phyloP scores from a whole-genome alignment of 2,797 vertebrate genomes.

The Chaenodraco wilsoni region DNA sequence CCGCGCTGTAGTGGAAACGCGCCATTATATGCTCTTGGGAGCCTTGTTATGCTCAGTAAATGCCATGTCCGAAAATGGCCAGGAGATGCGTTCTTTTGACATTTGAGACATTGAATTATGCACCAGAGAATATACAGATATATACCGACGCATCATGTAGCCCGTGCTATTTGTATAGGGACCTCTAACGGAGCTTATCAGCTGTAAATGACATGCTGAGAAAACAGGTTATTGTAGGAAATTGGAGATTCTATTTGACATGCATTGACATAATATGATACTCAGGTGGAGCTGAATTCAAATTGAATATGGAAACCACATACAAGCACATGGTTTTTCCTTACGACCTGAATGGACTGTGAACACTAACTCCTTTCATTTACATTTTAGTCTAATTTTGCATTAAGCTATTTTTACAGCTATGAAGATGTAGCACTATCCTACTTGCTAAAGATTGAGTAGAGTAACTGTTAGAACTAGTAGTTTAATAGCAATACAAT shows the following conservation, averaged over 20 bases:
- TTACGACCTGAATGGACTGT: background rate
- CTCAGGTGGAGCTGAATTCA: slow-evolving; percentile 15
- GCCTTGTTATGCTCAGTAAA: background rate
- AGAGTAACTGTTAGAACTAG: background rate
- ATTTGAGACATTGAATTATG: slow-evolving; percentile 3
- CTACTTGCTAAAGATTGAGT: background rate
- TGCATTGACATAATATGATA: slow-evolving; percentile 20
- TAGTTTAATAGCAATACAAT: background rate
- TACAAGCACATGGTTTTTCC: background rate
- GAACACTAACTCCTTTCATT: slow-evolving; percentile 11
- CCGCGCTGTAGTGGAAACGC: no score
- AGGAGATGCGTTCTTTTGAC: background rate
- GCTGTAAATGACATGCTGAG: slow-evolving; percentile 10
- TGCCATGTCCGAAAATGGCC: background rate
- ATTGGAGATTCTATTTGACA: slow-evolving; percentile 13
- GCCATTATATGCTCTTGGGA: background rate
- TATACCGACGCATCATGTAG: background rate
- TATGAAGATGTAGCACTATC: background rate
- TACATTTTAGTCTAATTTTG: background rate
- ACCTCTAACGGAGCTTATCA: slow-evolving; percentile 1
- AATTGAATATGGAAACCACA: background rate
- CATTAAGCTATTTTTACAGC: slow-evolving; percentile 15
- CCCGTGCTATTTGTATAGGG: background rate
- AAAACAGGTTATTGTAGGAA: slow-evolving; percentile 2
- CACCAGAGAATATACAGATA: background rate